Percentiles rank a stretch among this genome's conserved stretches.
Evolutionary conservation across 2,797 vertebrate genomes (phyloP).

Genomic region (Hippopotamyrus pictus): DNA sequence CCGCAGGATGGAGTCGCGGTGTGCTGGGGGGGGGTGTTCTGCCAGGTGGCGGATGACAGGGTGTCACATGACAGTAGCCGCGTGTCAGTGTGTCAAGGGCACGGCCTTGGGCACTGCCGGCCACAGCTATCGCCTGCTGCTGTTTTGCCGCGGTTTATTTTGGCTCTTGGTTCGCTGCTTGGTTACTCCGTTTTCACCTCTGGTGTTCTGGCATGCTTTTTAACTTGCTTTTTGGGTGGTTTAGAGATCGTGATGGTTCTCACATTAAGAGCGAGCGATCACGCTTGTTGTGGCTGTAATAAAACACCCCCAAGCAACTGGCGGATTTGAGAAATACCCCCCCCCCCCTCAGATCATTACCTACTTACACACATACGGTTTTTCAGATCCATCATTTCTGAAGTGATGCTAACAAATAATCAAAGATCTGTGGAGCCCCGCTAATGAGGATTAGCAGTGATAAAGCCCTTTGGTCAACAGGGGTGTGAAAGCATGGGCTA

Average conservation of each 20-base stretch:
- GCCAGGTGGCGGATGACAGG: constrained; percentile 75
- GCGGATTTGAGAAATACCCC: not conserved
- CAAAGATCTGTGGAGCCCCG: not conserved
- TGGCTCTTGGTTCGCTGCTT: constrained; percentile 14
- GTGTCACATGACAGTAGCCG: constrained; percentile 73
- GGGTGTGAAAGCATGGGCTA: not conserved
- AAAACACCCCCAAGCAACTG: not conserved
- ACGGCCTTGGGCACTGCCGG: constrained; percentile 53
- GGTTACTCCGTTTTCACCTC: constrained; percentile 6
- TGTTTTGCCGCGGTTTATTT: constrained; percentile 31
- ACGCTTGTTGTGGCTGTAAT: not conserved
- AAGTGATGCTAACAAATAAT: not conserved
- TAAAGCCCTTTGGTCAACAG: not conserved
- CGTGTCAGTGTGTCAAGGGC: constrained; percentile 77
- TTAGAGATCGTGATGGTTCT: not conserved
- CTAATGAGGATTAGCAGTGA: not conserved
- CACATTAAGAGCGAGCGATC: not conserved
- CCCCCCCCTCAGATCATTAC: not conserved
- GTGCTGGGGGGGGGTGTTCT: constrained; percentile 66
- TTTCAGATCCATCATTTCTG: not conserved
- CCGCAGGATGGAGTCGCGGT: constrained; percentile 61
- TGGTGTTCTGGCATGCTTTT: not conserved
- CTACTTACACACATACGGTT: not conserved
- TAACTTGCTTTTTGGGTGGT: not conserved
- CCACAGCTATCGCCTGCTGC: constrained; percentile 16